Evolutionary conservation across 2,113 vertebrate species (phyloP), one percentile per base, ranked within the genome.

Genomic region (Taurulus bubalis): DNA sequence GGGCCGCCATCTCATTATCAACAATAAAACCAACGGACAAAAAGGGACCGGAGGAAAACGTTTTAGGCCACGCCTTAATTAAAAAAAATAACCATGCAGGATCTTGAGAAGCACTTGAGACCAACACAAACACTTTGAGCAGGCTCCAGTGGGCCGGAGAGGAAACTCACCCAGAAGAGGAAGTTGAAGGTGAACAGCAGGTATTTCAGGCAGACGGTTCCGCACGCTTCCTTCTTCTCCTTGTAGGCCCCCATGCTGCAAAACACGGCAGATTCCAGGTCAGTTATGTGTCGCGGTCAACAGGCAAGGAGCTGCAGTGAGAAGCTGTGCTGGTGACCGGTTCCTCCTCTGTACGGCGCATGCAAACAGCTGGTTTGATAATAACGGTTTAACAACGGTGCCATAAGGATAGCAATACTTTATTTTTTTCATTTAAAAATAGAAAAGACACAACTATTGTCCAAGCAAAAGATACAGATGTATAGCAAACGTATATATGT

Each of bases 171-270:
- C 98, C 97, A 99, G 90, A 99, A 99, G 84, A 98, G 96, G 90
- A 98, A 98, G 93, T 99, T 99, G 95, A 98, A 99, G n/a, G 96
- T 94, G 87, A 99, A 97, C 45, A 99, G 97, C 68, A 99, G 95
- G 82, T 99, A 99, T 80, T 99, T 99, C 90, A 99, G 94, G 90
- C 98, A 99, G 90, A 99, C 93, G 6, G 98, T 99, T 62, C 98
- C 97, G 55, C 98, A 99, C 15, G 95, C 94, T 63, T 96, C 93
- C 67, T 96, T 96, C 71, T 98, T 98, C 89, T 98, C 97, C 0
- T 94, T 94, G 63, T 96, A 95, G 32, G 87, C 87, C 34, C 87
- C 90, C 93, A 94, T 93, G 3, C 90, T 94, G 84, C 38, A 70
- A 78, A 49, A 82, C 3, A 87, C 1, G 58, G 26, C 22, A 71